Conservation (phyloP, 2,113 vertebrate genomes). For the Scophthalmus maximus region DNA sequence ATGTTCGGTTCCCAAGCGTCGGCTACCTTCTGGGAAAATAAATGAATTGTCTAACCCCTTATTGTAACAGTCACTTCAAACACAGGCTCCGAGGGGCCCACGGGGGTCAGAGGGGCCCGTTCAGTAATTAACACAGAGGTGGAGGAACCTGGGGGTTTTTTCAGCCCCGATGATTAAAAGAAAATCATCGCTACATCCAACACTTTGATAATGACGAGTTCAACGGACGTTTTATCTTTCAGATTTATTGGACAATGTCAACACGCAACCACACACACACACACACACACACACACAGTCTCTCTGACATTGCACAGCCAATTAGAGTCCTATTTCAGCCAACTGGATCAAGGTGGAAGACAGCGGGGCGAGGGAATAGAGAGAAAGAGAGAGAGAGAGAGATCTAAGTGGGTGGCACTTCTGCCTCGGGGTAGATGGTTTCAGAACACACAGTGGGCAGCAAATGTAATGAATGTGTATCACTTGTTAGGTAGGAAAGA, state of each 20-base stretch:
- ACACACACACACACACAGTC: not conserved
- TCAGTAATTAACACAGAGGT: not conserved
- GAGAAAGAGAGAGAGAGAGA: slow-evolving; percentile 18
- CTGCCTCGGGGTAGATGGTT: slow-evolving; percentile 73
- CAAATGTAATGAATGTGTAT: slow-evolving; percentile 74
- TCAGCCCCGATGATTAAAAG: no score
- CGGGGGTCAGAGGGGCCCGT: not conserved
- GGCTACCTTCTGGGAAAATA: no score
- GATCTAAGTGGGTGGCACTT: slow-evolving; percentile 70
- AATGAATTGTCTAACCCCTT: no score
- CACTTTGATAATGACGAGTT: not conserved
- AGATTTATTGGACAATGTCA: slow-evolving; percentile 19
- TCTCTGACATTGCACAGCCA: slow-evolving; percentile 55
- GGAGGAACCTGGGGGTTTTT: no score
- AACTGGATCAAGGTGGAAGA: slow-evolving; percentile 73
- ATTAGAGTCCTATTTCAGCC: slow-evolving; percentile 68
- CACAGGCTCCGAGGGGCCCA: not conserved
- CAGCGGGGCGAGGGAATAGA: slow-evolving; percentile 25
- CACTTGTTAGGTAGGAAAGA: slow-evolving; percentile 47
- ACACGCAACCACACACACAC: slow-evolving; percentile 11
- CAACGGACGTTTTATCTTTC: not conserved
- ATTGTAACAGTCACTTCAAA: no score
- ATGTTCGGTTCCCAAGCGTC: no score
- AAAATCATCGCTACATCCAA: not conserved
- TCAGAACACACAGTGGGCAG: slow-evolving; percentile 70